Evolutionary conservation across 2,888 invertebrate species (phyloP).

Genomic region (Philhelius pedissequus): DNA sequence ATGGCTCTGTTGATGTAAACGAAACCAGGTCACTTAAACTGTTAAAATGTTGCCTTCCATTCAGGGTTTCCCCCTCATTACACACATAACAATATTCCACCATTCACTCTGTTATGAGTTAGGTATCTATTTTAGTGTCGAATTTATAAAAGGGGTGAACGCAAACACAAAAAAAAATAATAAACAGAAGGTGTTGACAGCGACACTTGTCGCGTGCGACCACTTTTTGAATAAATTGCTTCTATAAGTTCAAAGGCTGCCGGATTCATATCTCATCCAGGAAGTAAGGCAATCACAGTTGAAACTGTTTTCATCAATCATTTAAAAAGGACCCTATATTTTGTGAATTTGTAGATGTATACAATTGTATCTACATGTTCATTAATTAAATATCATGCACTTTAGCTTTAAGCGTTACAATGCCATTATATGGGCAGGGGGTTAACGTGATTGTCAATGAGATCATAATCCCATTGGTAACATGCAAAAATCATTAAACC

Average conservation of each 20-base stretch:
- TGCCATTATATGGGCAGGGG: not conserved
- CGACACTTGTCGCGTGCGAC: slow-evolving; percentile 9
- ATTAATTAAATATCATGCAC: slow-evolving; percentile 21
- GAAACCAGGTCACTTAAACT: slow-evolving; percentile 17
- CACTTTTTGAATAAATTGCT: not conserved
- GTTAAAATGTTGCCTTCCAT: not conserved
- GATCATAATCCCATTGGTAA: not conserved
- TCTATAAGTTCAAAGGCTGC: not conserved
- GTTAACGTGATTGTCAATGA: not conserved
- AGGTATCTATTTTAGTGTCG: slow-evolving; percentile 17
- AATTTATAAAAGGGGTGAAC: slow-evolving; percentile 13
- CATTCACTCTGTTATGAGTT: not conserved
- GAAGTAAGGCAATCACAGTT: not conserved
- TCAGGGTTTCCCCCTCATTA: not conserved
- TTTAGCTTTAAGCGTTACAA: not conserved
- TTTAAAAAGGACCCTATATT: not conserved
- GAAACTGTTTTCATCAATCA: not conserved
- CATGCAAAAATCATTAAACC: not conserved
- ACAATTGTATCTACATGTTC: not conserved
- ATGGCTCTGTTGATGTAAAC: not conserved
- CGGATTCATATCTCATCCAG: not conserved
- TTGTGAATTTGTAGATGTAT: not conserved
- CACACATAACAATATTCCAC: not conserved
- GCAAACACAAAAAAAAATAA: not conserved
- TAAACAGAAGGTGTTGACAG: slow-evolving; percentile 9